Conservation (phyloP, 2,888 invertebrate genomes). For the Hemistola chrysoprasaria region DNA sequence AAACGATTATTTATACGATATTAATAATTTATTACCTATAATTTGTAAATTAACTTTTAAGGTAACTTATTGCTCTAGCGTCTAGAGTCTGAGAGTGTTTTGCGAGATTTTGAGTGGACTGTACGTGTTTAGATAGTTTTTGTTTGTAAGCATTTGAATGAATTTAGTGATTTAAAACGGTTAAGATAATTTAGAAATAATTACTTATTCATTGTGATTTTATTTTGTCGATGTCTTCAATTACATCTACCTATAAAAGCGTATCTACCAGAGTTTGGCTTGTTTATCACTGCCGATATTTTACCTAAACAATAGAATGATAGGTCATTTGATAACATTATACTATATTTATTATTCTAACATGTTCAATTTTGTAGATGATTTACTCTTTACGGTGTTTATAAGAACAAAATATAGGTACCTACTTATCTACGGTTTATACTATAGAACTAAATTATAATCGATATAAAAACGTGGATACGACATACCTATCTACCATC, state of each 20-base stretch:
- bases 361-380: conserved; percentile 81
- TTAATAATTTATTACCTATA: conserved; percentile 58
- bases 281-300: conserved; percentile 77
- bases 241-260: conserved; percentile 38
- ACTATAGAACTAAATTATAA: conserved; percentile 24
- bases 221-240: conserved; percentile 33
- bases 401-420: conserved; percentile 61
- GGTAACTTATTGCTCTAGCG: conserved; percentile 65
- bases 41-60: conserved; percentile 70
- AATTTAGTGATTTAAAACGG: conserved; percentile 54
- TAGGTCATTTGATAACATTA: conserved; percentile 78
- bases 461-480: conserved; percentile 55
- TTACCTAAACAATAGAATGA: conserved; percentile 63
- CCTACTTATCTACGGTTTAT: not conserved
- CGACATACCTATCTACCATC: too few relatives aligned
- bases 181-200: conserved; percentile 37
- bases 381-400: conserved; percentile 70
- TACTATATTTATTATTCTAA: conserved; percentile 73
- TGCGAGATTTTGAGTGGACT: conserved; percentile 46
- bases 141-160: conserved; percentile 54
- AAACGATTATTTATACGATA: conserved; percentile 65
- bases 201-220: conserved; percentile 23
- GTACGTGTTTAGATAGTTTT: conserved; percentile 42
- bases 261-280: conserved; percentile 58
- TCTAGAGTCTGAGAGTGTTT: conserved; percentile 68